Conservation (phyloP, 2,888 invertebrate species). For the Ornithoptera priamus region DNA sequence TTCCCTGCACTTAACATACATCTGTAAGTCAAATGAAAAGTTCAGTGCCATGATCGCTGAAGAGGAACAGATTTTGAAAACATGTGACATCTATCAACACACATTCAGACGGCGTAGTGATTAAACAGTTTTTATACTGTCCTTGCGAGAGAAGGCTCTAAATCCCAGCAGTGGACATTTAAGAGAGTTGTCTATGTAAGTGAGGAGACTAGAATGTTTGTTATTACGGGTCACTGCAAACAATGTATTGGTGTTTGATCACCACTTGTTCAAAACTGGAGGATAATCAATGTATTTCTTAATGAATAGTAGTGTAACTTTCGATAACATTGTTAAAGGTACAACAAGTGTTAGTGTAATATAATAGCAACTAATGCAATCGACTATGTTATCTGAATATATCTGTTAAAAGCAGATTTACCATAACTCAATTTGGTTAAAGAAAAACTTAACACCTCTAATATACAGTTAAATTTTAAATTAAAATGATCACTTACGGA, state of each 20-base stretch:
- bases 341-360: neutral
- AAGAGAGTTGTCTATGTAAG: too few species aligned
- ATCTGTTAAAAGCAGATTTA: neutral
- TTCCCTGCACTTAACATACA: neutral
- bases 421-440: neutral
- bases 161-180: too few species aligned
- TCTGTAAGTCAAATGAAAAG: neutral
- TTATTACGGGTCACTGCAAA: too few species aligned
- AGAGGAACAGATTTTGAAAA: too few species aligned
- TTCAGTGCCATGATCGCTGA: neutral
- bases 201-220: too few species aligned
- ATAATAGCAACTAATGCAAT: neutral
- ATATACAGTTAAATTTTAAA: neutral
- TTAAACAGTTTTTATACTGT: too few species aligned
- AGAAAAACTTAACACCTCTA: neutral
- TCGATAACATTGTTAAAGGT: neutral
- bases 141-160: too few species aligned
- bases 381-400: neutral
- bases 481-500: slow-evolving; percentile 62
- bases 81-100: too few species aligned
- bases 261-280: neutral
- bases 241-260: neutral
- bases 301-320: neutral
- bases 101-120: too few species aligned
- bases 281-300: neutral